phyloP scores from a whole-genome alignment of 2,797 vertebrate species.

The Melanitta fusca region DNA sequence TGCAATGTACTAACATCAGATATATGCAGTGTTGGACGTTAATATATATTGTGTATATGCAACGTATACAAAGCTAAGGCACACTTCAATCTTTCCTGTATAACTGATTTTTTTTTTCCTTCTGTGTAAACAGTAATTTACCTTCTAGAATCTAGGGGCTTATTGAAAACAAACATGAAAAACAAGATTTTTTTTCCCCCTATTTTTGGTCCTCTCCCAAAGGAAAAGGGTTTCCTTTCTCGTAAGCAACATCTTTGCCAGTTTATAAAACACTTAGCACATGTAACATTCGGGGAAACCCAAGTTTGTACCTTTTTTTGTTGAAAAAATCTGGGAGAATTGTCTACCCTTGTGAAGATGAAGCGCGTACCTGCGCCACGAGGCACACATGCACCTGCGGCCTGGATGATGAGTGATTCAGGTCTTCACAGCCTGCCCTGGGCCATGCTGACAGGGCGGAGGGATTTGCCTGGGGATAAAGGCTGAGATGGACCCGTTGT shows the following conservation, averaged over 20 bases:
- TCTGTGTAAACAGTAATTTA: conserved; percentile 58
- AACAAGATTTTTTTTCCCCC: conserved; percentile 19
- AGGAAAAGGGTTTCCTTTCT: neutral
- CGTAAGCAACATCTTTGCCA: neutral
- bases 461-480: neutral
- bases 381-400: neutral
- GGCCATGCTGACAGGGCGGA: neutral
- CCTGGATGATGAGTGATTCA: too few relatives aligned
- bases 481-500: neutral
- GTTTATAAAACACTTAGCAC: neutral
- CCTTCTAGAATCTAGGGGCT: conserved; percentile 32
- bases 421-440: neutral
- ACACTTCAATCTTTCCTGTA: conserved; percentile 50
- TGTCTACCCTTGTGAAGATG: neutral
- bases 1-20: conserved; percentile 23
- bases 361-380: accelerated
- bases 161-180: conserved; percentile 37
- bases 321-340: neutral
- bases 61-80: neutral
- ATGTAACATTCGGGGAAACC: neutral
- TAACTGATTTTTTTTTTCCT: conserved; percentile 27
- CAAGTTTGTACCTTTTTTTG: neutral
- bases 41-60: too few relatives aligned
- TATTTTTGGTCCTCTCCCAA: conserved; percentile 7
- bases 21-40: neutral